Conservation (phyloP, 2,797 vertebrate species). For the Pantherophis vulpinus region DNA sequence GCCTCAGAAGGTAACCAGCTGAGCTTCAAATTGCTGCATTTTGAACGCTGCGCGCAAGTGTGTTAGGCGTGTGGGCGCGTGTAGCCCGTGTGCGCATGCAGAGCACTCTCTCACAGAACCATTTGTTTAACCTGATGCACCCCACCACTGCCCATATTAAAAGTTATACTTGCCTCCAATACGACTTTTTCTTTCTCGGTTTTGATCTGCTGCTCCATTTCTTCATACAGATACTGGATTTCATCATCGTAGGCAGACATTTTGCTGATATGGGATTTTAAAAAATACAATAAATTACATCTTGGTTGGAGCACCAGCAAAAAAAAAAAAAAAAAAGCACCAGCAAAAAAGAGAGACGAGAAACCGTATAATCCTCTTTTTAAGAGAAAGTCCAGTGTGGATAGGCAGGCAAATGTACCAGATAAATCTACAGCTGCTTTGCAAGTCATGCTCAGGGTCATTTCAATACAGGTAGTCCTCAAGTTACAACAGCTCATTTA, state of each 20-base stretch:
- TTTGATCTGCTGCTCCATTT: conserved; percentile 96
- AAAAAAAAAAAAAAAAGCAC: no score
- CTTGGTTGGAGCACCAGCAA: background rate
- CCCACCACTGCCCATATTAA: background rate
- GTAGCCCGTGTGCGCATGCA: no score
- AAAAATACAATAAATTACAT: conserved; percentile 14
- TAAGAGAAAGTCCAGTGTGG: background rate
- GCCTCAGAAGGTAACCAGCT: no score
- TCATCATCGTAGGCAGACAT: conserved; percentile 85
- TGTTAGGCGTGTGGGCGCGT: no score
- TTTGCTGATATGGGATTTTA: conserved; percentile 75
- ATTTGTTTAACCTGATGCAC: no score
- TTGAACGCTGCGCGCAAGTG: no score
- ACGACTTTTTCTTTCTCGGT: conserved; percentile 87
- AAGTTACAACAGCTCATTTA: background rate
- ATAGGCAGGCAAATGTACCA: background rate
- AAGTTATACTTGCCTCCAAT: conserved; percentile 76
- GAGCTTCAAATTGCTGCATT: no score
- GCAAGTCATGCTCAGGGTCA: background rate
- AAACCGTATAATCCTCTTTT: background rate
- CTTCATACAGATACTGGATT: conserved; percentile 88
- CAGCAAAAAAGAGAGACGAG: background rate
- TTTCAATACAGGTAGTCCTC: background rate
- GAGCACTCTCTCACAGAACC: no score
- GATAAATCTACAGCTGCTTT: background rate